These are phyloP conservation scores for Phyllopteryx taeniolatus DNA, from an alignment of 2,113 vertebrate species.

Conservation along the genomic window DNA sequence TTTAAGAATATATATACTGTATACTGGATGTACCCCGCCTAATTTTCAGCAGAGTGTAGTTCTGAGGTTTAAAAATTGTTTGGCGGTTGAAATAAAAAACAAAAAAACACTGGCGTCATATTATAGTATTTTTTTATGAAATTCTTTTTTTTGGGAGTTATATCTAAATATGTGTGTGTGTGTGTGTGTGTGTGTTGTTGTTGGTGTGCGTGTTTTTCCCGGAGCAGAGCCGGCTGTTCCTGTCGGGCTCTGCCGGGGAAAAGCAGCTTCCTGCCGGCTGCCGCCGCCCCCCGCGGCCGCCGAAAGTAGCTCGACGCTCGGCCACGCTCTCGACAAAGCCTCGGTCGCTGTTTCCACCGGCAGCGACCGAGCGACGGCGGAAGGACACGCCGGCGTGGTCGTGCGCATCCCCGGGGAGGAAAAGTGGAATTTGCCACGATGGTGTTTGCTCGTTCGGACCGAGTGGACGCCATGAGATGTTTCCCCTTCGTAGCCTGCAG, in stretches of 20 bases:
- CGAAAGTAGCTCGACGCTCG: constrained; percentile 4
- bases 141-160: no score
- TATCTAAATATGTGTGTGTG: no score
- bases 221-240: constrained; percentile 43
- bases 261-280: constrained; percentile 60
- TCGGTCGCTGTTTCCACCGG: neutral
- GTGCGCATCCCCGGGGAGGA: neutral
- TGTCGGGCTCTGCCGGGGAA: constrained; percentile 54
- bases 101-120: neutral
- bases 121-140: no score
- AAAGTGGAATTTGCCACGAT: neutral
- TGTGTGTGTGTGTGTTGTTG: constrained; percentile 7
- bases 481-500: constrained; percentile 4
- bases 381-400: neutral
- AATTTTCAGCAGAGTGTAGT: no score
- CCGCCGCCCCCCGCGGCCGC: constrained; percentile 39
- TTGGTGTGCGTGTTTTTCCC: constrained; percentile 23
- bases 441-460: neutral
- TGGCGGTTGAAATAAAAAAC: no score
- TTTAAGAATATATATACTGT: neutral
- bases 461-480: constrained; percentile 30
- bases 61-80: neutral
- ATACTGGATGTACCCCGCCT: no score
- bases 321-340: neutral
- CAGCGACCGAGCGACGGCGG: neutral